Evolutionary conservation across 2,888 invertebrate species (phyloP).

Genomic region (Synergus laeviventris): DNA sequence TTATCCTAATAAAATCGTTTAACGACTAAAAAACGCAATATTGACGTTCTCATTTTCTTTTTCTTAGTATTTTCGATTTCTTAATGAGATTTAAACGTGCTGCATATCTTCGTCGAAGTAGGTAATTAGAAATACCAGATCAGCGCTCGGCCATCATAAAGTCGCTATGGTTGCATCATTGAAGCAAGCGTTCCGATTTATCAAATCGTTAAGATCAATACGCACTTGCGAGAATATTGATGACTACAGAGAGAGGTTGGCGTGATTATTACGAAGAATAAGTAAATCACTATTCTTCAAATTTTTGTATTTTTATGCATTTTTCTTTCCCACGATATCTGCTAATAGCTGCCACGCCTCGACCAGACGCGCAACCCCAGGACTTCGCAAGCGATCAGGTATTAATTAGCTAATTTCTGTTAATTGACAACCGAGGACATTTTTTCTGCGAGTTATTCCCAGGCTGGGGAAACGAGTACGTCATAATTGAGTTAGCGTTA

Average conservation of each 20-base stretch:
- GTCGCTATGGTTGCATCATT: constrained; percentile 41
- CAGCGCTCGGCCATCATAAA: constrained; percentile 49
- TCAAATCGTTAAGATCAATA: constrained; percentile 48
- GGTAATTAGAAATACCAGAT: constrained; percentile 57
- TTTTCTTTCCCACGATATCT: constrained; percentile 28
- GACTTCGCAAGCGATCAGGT: constrained; percentile 59
- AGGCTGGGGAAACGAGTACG: constrained; percentile 73
- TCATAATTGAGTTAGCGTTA: constrained; percentile 75
- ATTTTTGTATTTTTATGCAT: neutral
- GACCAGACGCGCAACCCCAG: constrained; percentile 6
- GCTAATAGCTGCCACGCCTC: constrained; percentile 25
- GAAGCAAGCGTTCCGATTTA: constrained; percentile 41
- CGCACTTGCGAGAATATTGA: neutral
- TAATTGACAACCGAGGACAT: constrained; percentile 73
- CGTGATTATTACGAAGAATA: neutral
- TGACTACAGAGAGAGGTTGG: neutral
- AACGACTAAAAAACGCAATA: neutral
- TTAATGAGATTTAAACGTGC: constrained; percentile 10
- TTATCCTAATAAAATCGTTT: neutral
- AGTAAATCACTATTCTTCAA: neutral
- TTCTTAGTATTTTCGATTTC: constrained; percentile 3
- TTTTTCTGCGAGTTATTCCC: constrained; percentile 71
- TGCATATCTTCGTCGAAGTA: constrained; percentile 28
- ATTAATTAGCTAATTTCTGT: constrained; percentile 75
- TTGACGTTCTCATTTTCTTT: neutral